Conservation (phyloP, 2,113 vertebrate genomes). For the Terrapene triunguis region DNA sequence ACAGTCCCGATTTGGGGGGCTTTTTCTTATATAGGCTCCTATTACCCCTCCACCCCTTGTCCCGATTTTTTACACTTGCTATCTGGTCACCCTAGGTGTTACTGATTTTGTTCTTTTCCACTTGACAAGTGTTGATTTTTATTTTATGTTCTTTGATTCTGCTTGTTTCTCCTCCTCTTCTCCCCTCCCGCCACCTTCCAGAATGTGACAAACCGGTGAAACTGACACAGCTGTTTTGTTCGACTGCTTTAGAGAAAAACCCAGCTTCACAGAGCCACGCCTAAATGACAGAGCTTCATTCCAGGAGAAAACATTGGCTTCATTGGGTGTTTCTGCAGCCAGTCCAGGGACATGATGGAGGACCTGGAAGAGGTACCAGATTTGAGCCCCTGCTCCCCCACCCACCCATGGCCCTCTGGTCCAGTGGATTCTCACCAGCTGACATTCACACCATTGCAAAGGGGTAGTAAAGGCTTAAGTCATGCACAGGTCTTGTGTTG, state of each 20-base stretch:
- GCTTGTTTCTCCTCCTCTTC: background rate
- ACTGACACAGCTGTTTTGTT: background rate
- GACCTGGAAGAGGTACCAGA: background rate
- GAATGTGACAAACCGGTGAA: background rate
- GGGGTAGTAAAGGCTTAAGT: background rate
- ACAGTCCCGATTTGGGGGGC: too few relatives aligned
- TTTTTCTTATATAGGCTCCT: too few relatives aligned
- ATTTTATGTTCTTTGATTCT: background rate
- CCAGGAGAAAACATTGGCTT: background rate
- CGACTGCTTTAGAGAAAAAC: background rate
- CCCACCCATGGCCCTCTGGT: background rate
- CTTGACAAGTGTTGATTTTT: background rate
- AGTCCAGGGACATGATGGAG: background rate
- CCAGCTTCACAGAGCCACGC: background rate
- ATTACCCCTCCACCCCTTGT: too few relatives aligned
- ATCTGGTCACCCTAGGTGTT: background rate
- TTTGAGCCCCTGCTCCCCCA: background rate
- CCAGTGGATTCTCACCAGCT: background rate
- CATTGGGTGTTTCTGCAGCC: background rate
- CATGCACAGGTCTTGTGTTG: background rate
- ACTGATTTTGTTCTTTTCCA: background rate
- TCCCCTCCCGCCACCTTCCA: background rate
- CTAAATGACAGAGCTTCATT: background rate
- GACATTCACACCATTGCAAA: fast-evolving
- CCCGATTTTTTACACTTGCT: too few relatives aligned